Conservation (phyloP, 2,888 invertebrate species). For the Enoplolaimus lenunculus region DNA sequence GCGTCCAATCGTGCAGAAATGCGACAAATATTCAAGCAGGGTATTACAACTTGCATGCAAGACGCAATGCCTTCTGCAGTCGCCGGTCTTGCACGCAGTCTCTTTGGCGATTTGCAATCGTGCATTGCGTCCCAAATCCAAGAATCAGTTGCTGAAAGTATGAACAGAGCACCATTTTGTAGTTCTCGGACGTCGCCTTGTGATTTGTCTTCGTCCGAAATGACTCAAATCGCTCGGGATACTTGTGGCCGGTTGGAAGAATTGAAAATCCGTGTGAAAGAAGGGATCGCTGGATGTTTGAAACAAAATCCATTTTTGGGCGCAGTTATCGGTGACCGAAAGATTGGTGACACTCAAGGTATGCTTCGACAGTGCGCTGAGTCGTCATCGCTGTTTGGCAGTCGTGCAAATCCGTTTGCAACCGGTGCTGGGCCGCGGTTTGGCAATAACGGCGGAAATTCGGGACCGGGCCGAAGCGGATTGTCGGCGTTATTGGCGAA, state of each 20-base stretch:
- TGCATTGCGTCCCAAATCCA: neutral
- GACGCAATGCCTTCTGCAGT: neutral
- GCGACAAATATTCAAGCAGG: neutral
- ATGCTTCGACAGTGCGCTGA: neutral
- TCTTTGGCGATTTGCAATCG: neutral
- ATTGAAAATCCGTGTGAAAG: neutral
- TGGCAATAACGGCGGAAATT: too few relatives aligned
- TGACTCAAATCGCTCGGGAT: neutral
- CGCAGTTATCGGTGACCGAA: neutral
- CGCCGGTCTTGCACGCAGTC: neutral
- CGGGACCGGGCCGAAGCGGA: too few relatives aligned
- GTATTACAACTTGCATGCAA: neutral
- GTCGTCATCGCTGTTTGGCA: neutral
- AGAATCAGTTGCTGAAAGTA: neutral
- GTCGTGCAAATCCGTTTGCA: too few relatives aligned
- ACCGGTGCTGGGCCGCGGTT: too few relatives aligned
- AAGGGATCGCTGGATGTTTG: neutral
- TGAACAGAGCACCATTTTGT: neutral
- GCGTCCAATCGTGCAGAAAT: neutral
- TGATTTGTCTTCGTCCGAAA: neutral
- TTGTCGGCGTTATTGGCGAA: too few relatives aligned
- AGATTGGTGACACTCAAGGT: neutral
- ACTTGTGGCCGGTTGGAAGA: neutral
- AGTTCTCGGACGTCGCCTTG: neutral
- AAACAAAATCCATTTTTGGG: neutral